Conservation (phyloP, 1,140 invertebrate species). For the Caerostris extrusa region DNA sequence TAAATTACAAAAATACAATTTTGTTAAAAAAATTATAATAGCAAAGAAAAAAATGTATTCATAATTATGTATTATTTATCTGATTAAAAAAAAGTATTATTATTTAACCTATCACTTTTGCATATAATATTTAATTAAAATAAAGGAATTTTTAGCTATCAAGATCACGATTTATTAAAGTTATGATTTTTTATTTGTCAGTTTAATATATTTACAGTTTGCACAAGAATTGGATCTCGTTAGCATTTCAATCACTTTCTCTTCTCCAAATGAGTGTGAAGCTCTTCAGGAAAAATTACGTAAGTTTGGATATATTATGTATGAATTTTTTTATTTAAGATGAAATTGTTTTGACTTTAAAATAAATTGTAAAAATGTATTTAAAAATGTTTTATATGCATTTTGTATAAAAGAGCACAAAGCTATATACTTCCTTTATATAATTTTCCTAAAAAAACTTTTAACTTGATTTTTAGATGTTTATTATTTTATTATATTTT, state of each 20-base stretch:
- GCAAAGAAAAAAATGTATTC: no score
- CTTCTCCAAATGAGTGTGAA: constrained; percentile 59
- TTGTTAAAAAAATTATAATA: not conserved
- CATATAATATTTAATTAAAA: not conserved
- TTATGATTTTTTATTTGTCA: not conserved
- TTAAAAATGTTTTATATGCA: no score
- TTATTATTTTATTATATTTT: no score
- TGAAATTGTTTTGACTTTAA: not conserved
- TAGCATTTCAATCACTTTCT: constrained; percentile 51
- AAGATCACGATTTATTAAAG: not conserved
- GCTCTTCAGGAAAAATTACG: constrained; percentile 55
- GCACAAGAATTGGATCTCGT: constrained; percentile 44
- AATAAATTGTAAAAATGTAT: not conserved
- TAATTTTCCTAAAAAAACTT: no score
- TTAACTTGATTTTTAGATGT: no score
- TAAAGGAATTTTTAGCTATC: not conserved
- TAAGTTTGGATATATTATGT: constrained; percentile 19
- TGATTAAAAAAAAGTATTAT: no score
- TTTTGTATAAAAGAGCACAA: no score
- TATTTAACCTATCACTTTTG: not conserved
- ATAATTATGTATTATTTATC: no score
- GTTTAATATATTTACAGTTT: constrained; percentile 6
- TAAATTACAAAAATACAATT: not conserved
- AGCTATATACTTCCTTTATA: no score
- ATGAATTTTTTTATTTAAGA: no score